These are phyloP conservation scores for Albula goreensis DNA, from an alignment of 2,113 vertebrate species.

Conservation along the genomic window DNA sequence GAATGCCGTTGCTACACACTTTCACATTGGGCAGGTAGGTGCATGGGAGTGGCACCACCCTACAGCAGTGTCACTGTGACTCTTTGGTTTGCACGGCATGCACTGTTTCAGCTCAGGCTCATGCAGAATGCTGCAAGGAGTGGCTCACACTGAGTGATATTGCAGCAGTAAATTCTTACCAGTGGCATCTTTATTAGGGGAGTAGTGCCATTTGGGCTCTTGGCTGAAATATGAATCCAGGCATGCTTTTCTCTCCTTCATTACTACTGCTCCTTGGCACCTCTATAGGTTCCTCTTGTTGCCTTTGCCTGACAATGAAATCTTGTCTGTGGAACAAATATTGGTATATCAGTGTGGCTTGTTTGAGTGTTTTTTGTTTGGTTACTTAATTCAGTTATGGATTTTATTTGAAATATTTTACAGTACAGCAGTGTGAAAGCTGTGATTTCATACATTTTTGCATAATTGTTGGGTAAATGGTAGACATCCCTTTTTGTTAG, in stretches of 20 bases:
- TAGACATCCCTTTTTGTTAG: neutral
- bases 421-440: neutral
- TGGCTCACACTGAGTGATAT: neutral
- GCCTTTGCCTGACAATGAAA: neutral
- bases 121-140: neutral
- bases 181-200: slow-evolving; percentile 9
- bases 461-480: neutral
- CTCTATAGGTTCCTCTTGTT: neutral
- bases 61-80: neutral
- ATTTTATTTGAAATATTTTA: neutral
- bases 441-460: neutral
- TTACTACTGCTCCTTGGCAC: neutral
- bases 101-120: neutral
- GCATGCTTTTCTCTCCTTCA: neutral
- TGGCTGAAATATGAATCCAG: slow-evolving; percentile 9
- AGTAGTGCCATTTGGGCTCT: neutral
- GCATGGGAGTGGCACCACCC: too few relatives aligned
- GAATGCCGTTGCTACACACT: neutral
- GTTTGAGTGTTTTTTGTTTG: neutral
- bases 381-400: neutral
- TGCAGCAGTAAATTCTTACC: slow-evolving; percentile 18
- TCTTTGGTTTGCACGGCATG: neutral
- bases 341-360: neutral
- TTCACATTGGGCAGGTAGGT: neutral
- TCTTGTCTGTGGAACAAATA: neutral